A percentile compares a stretch with the other conserved stretches of the same genome.
These are phyloP conservation scores for Rhea americana DNA, from an alignment of 2,113 vertebrate species.

Conservation along the genomic window DNA sequence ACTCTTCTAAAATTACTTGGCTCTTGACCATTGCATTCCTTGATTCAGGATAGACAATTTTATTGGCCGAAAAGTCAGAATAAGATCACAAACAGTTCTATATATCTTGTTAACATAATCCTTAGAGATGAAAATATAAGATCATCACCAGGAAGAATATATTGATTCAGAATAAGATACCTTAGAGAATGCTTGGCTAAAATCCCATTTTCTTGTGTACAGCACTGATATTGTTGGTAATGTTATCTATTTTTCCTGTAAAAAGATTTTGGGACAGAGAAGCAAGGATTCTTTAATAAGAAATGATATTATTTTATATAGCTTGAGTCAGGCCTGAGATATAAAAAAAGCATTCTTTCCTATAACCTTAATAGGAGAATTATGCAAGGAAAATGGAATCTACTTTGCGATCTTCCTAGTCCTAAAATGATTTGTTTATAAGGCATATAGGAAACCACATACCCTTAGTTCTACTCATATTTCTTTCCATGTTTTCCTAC, in stretches of 20 bases:
- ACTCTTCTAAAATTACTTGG: not conserved
- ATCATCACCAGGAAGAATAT: fast-evolving
- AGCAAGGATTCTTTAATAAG: not conserved
- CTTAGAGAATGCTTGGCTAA: not conserved
- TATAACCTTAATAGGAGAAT: not conserved
- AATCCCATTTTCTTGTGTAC: not conserved
- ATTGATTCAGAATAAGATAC: not conserved
- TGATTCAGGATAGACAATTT: not conserved
- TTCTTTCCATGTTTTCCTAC: not conserved
- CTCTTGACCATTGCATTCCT: not conserved
- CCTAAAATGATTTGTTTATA: not conserved
- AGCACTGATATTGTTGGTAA: not conserved
- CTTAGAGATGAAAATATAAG: not conserved
- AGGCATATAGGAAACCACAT: not conserved
- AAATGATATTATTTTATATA: not conserved
- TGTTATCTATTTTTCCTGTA: not conserved
- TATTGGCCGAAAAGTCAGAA: not conserved
- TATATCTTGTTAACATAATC: not conserved
- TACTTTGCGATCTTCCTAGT: not conserved
- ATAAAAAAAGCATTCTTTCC: not conserved
- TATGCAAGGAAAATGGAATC: not conserved
- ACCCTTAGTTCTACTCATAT: fast-evolving
- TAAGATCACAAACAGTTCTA: not conserved
- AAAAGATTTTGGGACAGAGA: not conserved
- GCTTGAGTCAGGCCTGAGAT: not conserved